Conservation (phyloP, 1,140 invertebrate genomes). For the Limonius californicus region DNA sequence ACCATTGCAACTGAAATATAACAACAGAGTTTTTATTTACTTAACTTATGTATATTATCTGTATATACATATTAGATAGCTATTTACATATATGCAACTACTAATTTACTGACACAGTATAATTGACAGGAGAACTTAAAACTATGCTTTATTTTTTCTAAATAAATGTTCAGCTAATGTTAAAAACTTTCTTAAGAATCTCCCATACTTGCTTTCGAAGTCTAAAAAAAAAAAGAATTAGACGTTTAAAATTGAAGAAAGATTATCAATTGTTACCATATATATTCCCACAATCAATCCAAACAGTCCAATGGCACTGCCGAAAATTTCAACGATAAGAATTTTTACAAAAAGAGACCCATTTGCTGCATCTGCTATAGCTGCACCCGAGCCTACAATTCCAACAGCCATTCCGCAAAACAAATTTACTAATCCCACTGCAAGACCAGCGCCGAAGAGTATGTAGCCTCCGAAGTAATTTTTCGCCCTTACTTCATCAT, state of each 20-base stretch:
- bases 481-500: constrained; percentile 32
- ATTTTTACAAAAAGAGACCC: constrained; percentile 87
- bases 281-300: constrained; percentile 88
- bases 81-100: no score
- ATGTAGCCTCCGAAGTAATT: constrained; percentile 68
- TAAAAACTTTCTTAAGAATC: no score
- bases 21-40: no score
- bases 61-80: no score
- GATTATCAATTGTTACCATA: constrained; percentile 48
- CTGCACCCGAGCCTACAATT: constrained; percentile 84
- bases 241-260: not conserved
- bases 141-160: no score
- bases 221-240: constrained; percentile 15
- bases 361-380: constrained; percentile 86
- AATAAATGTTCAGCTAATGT: no score
- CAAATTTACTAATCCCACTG: constrained; percentile 82
- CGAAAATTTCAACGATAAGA: constrained; percentile 91
- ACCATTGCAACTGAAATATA: no score
- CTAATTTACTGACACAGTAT: no score
- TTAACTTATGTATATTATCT: no score
- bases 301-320: constrained; percentile 88
- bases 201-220: constrained; percentile 18
- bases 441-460: constrained; percentile 82
- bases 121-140: no score
- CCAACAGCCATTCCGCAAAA: constrained; percentile 86